A percentile compares a stretch with the other conserved stretches of the same genome.
Conservation (phyloP, 2,888 invertebrate species). For the Coenonympha arcania region DNA sequence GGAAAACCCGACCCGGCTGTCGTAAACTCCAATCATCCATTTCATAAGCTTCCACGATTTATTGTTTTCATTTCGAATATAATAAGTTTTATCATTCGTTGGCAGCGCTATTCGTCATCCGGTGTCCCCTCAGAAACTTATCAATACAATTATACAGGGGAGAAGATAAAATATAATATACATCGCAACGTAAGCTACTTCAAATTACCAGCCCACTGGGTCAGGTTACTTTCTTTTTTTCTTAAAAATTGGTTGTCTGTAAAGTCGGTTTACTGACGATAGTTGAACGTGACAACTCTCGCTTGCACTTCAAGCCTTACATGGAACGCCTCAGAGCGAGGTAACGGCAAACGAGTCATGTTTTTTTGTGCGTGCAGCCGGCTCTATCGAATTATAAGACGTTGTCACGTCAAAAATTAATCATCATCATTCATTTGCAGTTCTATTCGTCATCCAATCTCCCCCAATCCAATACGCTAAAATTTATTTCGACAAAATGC, state of each 20-base stretch:
- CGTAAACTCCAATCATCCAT: background rate
- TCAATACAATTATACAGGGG: constrained; percentile 1
- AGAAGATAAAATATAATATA: background rate
- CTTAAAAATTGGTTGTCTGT: no score
- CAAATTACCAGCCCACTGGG: background rate
- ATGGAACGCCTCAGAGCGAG: no score
- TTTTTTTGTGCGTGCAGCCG: no score
- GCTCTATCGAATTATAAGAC: no score
- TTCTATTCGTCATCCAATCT: constrained; percentile 14
- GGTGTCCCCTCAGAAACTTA: constrained; percentile 12
- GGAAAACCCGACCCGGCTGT: background rate
- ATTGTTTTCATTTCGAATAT: constrained; percentile 2
- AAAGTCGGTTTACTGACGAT: no score
- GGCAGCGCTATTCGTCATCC: constrained; percentile 14
- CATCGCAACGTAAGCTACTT: background rate
- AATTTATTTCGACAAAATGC: constrained; percentile 9
- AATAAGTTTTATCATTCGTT: constrained; percentile 6
- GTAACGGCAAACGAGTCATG: no score
- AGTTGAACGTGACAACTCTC: no score
- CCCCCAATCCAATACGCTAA: constrained; percentile 11
- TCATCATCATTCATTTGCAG: constrained; percentile 2
- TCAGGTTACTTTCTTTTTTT: no score
- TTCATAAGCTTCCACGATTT: background rate
- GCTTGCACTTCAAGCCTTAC: no score
- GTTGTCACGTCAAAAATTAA: no score